These are phyloP conservation scores for Meleagris gallopavo DNA, from an alignment of 2,113 vertebrate species.

Conservation along the genomic window DNA sequence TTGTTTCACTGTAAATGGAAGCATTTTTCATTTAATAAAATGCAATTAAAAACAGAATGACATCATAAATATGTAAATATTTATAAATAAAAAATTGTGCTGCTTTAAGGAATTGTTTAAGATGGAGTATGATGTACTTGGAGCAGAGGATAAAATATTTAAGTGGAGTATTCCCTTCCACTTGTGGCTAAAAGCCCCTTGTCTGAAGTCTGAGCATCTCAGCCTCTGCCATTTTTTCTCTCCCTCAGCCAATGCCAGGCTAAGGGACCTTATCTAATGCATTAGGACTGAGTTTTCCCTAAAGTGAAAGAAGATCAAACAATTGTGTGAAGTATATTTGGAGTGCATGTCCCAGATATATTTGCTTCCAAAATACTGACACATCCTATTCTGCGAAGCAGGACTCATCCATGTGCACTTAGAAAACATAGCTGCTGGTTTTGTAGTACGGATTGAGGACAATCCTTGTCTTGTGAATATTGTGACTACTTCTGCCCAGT, in stretches of 20 bases:
- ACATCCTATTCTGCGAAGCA: neutral
- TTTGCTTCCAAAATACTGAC: neutral
- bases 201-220: fast-evolving
- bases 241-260: neutral
- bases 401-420: neutral
- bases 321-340: neutral
- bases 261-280: neutral
- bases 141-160: neutral
- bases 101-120: neutral
- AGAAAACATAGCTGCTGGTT: neutral
- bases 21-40: neutral
- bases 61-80: neutral
- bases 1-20: neutral
- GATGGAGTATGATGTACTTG: neutral
- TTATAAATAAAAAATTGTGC: neutral
- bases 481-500: fast-evolving
- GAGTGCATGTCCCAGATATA: neutral
- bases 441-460: neutral
- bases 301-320: neutral
- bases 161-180: neutral
- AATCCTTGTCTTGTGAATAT: neutral
- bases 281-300: neutral
- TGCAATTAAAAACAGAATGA: constrained; percentile 1
- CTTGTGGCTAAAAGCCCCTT: neutral
- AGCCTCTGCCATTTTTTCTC: neutral